A percentile compares a stretch with the other conserved stretches of the same genome.
phyloP scores from a whole-genome alignment of 2,888 invertebrate species.

The Alloscopus bannaensis region DNA sequence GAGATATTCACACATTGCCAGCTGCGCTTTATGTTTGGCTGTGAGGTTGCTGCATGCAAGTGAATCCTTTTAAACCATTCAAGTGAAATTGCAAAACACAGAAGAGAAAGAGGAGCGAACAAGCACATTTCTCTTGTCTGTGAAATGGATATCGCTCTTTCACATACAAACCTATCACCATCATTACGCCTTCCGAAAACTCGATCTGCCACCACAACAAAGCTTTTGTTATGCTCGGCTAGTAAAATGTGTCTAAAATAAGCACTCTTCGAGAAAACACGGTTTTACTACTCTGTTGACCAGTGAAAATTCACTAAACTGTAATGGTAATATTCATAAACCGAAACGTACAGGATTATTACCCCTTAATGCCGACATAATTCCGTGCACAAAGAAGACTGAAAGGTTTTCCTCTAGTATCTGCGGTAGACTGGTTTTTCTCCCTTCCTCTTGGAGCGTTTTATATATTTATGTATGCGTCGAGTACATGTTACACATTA shows the following conservation, averaged over 20 bases:
- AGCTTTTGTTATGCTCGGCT: too few relatives aligned
- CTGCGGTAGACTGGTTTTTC: slow-evolving; percentile 11
- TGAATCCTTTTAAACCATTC: slow-evolving; percentile 25
- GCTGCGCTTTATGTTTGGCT: not conserved
- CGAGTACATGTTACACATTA: too few relatives aligned
- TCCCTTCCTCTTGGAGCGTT: too few relatives aligned
- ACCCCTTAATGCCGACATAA: slow-evolving; percentile 51
- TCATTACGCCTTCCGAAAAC: too few relatives aligned
- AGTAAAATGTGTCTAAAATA: too few relatives aligned
- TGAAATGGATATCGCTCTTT: too few relatives aligned
- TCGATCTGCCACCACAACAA: too few relatives aligned
- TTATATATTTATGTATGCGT: too few relatives aligned
- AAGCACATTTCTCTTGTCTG: slow-evolving; percentile 26
- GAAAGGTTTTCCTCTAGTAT: slow-evolving; percentile 36
- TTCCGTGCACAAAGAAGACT: slow-evolving; percentile 36
- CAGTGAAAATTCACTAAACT: slow-evolving; percentile 45
- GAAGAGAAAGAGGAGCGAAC: slow-evolving; percentile 9
- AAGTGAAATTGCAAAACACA: slow-evolving; percentile 34
- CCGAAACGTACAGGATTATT: slow-evolving; percentile 49
- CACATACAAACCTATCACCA: too few relatives aligned
- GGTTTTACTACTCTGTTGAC: too few relatives aligned
- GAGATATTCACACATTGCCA: too few relatives aligned
- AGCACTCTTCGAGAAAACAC: too few relatives aligned
- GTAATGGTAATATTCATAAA: slow-evolving; percentile 43
- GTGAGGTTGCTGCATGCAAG: not conserved